Evolutionary conservation across 2,113 vertebrate species (phyloP).

Genomic region (Heterotilapia buettikoferi): DNA sequence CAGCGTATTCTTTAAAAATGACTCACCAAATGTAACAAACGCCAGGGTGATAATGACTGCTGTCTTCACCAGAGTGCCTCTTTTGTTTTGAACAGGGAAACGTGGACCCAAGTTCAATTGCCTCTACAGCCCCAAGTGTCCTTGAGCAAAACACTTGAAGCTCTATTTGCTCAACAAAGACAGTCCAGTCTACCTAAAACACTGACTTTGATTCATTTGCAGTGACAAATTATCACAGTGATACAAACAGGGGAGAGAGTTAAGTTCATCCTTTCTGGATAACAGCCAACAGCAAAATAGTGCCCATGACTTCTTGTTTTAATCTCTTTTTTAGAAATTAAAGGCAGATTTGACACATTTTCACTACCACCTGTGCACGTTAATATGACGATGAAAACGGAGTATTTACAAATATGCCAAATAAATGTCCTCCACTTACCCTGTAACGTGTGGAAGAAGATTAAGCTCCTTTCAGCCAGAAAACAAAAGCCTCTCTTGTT

Average conservation of each 20-base stretch:
- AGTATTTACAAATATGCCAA: not conserved
- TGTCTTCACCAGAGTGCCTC: not conserved
- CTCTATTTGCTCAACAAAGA: not conserved
- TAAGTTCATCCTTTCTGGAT: not conserved
- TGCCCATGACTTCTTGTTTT: not conserved
- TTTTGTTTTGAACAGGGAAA: not conserved
- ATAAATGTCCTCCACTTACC: slow-evolving; percentile 33
- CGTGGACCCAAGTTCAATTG: not conserved
- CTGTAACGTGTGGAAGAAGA: slow-evolving; percentile 11
- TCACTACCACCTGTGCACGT: not conserved
- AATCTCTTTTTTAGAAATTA: not conserved
- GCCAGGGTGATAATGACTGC: not conserved
- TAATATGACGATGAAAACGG: not conserved
- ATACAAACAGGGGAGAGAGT: not conserved
- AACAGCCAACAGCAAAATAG: not conserved
- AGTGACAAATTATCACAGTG: not conserved
- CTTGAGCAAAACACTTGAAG: slow-evolving; percentile 6
- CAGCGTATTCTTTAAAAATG: not conserved
- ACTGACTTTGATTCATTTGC: not conserved
- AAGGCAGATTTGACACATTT: not conserved
- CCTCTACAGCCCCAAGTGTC: not conserved
- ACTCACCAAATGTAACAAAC: not conserved
- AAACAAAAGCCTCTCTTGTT: not conserved
- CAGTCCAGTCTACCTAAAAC: not conserved
- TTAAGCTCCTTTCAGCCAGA: not conserved